Evolutionary conservation across 2,797 vertebrate genomes (phyloP), one percentile per base, ranked within the genome.

Genomic region (Sebastes trivittatus): DNA sequence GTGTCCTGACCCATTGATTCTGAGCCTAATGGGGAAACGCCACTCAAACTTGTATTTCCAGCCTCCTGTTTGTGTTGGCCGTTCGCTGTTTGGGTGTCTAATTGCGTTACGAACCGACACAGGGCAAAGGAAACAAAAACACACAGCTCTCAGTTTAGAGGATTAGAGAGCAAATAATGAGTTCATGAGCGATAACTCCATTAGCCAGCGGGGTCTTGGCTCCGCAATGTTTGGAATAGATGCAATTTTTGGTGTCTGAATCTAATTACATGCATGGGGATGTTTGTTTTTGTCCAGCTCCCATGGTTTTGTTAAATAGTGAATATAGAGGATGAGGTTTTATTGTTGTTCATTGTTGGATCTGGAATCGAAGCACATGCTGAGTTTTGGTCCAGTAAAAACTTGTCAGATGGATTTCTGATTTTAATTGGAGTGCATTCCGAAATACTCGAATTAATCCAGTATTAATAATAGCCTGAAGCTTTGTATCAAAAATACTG

Each of bases 11-110:
- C 23, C 54, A 25, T 55, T 78, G 71, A 72, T 81, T 78, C 58
- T 42, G 58, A 77, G 22, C 62, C 34, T 79, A 85, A 80, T 86
- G 87, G 81, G 20, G 83, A 88, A 88, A 66, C 76, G 77, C 75
- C 64, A 58, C 30, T 82, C 54, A 75, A 59, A 64, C 14, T 0
- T 82, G 81, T 72, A 68, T 83, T 83, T 87, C 66, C 64, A 89
- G 82, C 69, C 73, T 85, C 49, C 63, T 82, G 87, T 90, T 92
- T 92, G 72, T 83, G 54, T 89, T 89, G 92, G 81, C 81, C 25
- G 81, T 30, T 59, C 7, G 5, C 60, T 80, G 32, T 80, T 79
- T 81, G 68, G 62, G 72, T 78, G 86, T 90, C 80, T 82, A 73
- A 84, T 89, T 86, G 81, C 73, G 46, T 81, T 79, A 85, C 6